phyloP scores from a whole-genome alignment of 2,113 vertebrate species.

The Antechinus stuartii region DNA sequence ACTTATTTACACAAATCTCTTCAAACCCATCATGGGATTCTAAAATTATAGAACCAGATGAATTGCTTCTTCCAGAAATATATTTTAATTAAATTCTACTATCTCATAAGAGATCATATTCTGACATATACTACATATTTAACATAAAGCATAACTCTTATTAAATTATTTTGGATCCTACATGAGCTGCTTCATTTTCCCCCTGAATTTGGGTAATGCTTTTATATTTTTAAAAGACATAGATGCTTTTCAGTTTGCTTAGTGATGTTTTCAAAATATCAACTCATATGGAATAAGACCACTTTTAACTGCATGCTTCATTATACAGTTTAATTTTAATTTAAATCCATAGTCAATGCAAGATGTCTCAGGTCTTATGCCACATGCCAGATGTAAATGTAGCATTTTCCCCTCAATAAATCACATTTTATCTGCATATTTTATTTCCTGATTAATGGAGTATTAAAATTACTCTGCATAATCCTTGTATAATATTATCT shows the following conservation, averaged over 20 bases:
- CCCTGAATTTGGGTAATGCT: conserved; percentile 32
- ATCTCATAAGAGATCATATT: neutral
- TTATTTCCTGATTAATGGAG: conserved; percentile 69
- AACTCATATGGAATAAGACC: conserved; percentile 43
- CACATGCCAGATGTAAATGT: conserved; percentile 41
- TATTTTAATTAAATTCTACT: neutral
- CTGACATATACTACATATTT: neutral
- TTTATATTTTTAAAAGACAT: conserved; percentile 24
- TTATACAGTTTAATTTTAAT: conserved; percentile 64
- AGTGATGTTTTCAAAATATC: conserved; percentile 32
- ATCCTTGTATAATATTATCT: conserved; percentile 59
- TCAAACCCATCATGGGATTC: neutral
- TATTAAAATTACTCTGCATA: conserved; percentile 56
- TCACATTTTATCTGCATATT: conserved; percentile 58
- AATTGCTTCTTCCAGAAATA: neutral
- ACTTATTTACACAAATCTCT: neutral
- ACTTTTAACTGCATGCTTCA: conserved; percentile 40
- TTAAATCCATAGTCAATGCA: conserved; percentile 32
- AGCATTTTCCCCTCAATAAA: conserved; percentile 59
- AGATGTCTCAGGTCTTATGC: conserved; percentile 27
- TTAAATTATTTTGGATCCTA: conserved; percentile 19
- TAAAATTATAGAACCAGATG: conserved; percentile 6
- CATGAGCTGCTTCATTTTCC: neutral
- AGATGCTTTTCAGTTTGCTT: neutral
- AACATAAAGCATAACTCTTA: conserved; percentile 10